These are phyloP conservation scores for Calameuta filiformis DNA, from an alignment of 2,888 invertebrate genomes.

Conservation along the genomic window DNA sequence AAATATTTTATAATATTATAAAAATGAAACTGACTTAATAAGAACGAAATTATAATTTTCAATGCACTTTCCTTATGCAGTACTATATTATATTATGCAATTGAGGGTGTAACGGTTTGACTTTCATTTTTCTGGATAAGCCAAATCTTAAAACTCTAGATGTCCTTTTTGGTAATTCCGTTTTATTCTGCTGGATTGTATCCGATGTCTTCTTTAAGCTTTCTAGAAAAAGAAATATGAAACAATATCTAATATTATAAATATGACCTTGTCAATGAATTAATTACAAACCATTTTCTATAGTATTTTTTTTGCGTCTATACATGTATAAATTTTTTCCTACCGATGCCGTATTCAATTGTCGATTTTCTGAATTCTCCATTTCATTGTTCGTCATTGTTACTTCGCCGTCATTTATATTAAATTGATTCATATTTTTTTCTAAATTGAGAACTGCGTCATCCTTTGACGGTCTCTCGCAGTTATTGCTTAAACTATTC, in stretches of 20 bases:
- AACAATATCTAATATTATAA: not conserved
- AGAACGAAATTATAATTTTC: not conserved
- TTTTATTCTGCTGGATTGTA: not conserved
- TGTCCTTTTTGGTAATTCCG: not conserved
- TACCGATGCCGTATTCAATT: not conserved
- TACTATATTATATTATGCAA: not conserved
- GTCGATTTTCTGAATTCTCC: not conserved
- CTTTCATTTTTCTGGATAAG: conserved; percentile 1
- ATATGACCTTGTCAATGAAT: not conserved
- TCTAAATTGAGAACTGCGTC: not conserved
- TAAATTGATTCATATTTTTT: not conserved
- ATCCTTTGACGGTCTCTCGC: not conserved
- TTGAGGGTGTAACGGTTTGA: conserved; percentile 3
- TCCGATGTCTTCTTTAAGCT: not conserved
- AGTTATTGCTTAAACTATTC: not conserved
- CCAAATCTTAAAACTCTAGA: not conserved
- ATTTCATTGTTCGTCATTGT: not conserved
- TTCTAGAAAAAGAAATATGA: not conserved
- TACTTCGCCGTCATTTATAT: not conserved
- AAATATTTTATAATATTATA: not conserved
- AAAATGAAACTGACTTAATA: not conserved
- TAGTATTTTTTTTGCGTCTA: not conserved
- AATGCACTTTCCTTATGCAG: not conserved
- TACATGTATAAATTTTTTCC: not conserved
- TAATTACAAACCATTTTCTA: not conserved